phyloP scores from a whole-genome alignment of 2,113 vertebrate genomes.

The Scalopus aquaticus region DNA sequence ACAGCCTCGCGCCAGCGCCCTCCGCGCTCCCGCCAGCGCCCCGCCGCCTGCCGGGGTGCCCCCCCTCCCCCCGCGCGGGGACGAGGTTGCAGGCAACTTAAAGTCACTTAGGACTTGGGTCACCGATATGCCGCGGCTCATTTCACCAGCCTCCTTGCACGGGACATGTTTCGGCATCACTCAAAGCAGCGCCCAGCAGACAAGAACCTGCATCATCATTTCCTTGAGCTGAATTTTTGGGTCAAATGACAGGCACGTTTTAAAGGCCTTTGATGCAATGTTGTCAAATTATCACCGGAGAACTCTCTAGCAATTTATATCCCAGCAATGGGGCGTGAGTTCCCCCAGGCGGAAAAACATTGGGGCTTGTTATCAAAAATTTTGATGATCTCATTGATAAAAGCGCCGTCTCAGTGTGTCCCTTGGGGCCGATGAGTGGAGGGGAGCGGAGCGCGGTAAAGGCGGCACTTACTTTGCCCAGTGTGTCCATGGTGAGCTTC shows the following conservation, averaged over 20 bases:
- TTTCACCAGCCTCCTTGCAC: background rate
- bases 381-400: background rate
- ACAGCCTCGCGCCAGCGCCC: no score
- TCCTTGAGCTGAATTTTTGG: background rate
- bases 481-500: background rate
- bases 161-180: background rate
- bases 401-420: background rate
- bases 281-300: background rate
- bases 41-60: no score
- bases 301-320: background rate
- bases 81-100: background rate
- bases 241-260: background rate
- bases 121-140: background rate
- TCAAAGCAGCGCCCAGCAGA: no score
- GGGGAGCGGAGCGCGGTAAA: background rate
- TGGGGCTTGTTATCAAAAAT: background rate
- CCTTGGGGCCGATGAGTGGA: no score
- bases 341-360: background rate
- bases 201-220: background rate
- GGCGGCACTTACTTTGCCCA: conserved; percentile 25
- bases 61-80: no score
- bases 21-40: no score
- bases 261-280: background rate
- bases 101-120: background rate
- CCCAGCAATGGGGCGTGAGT: background rate